phyloP scores from a whole-genome alignment of 2,113 vertebrate species.

The Melanerpes formicivorus region DNA sequence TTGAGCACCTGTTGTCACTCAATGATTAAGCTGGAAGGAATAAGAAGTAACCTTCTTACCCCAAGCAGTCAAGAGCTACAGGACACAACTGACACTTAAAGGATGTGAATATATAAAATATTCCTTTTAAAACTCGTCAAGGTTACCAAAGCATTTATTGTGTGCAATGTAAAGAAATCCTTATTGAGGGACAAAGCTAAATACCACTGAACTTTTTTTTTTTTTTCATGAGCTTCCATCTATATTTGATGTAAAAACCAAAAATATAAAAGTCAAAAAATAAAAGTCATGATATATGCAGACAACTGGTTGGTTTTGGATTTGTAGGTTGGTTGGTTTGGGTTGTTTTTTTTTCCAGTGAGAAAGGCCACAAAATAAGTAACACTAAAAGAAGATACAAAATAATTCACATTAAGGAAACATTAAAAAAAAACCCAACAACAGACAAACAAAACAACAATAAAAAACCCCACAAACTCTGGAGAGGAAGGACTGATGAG shows the following conservation, averaged over 20 bases:
- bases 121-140: not conserved
- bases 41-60: not conserved
- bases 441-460: too few relatives aligned
- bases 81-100: not conserved
- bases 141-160: not conserved
- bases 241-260: not conserved
- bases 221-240: not conserved
- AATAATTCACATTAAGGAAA: not conserved
- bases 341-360: not conserved
- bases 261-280: too few relatives aligned
- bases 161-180: not conserved
- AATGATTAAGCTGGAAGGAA: not conserved
- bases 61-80: not conserved
- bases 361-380: not conserved
- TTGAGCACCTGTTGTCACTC: not conserved
- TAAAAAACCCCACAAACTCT: not conserved
- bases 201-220: not conserved
- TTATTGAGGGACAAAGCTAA: not conserved
- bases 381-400: not conserved
- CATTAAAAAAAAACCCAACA: too few relatives aligned
- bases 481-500: not conserved
- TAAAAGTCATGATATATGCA: not conserved
- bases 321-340: too few relatives aligned
- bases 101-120: not conserved
- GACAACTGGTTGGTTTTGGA: not conserved